These are phyloP conservation scores for Halisarca cf. caerulea DNA, from an alignment of 37 sponge, comb jelly and placozoan genomes.

Conservation along the genomic window DNA sequence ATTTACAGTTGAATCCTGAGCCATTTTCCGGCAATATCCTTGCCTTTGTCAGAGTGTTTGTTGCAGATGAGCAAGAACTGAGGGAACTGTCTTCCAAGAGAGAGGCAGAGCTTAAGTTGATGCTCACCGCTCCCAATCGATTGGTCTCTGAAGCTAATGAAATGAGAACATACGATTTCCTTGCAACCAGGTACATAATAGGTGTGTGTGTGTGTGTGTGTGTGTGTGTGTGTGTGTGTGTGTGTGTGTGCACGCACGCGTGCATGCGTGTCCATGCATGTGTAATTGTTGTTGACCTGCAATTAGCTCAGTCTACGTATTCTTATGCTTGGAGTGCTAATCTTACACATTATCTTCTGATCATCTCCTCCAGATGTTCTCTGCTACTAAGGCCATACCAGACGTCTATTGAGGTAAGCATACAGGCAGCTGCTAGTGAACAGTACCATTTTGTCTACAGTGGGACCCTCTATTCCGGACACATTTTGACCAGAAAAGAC, in stretches of 20 bases:
- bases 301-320: no score
- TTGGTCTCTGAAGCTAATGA: slow-evolving; percentile 22
- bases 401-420: slow-evolving; percentile 33
- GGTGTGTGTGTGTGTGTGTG: no score
- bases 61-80: slow-evolving; percentile 43
- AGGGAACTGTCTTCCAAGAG: not conserved
- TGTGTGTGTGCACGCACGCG: no score
- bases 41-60: slow-evolving; percentile 59
- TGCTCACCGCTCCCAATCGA: not conserved
- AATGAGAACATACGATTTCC: slow-evolving; percentile 48
- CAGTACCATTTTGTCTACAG: no score
- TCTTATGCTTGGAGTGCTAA: no score
- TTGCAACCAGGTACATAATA: slow-evolving; percentile 48
- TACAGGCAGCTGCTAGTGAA: no score
- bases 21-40: slow-evolving; percentile 47
- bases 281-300: no score
- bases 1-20: not conserved
- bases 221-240: no score
- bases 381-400: slow-evolving; percentile 54
- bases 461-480: not conserved
- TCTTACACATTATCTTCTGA: not conserved
- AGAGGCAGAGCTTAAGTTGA: not conserved
- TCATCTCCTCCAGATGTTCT: slow-evolving; percentile 36
- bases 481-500: no score
- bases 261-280: no score